phyloP scores from a whole-genome alignment of 2,113 vertebrate genomes.

The Cnemophilus loriae region DNA sequence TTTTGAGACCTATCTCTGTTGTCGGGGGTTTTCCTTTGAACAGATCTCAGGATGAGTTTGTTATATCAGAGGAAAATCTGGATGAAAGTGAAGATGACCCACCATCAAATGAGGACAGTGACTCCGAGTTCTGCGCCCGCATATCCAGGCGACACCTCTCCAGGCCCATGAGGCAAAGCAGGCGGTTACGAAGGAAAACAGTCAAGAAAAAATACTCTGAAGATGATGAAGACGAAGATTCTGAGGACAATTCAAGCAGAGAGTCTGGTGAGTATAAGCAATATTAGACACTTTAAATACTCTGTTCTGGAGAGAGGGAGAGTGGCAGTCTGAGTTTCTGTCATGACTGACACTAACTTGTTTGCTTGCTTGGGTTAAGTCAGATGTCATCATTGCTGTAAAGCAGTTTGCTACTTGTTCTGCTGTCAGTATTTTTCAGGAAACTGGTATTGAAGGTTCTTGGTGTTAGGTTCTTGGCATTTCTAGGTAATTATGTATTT shows the following conservation, averaged over 20 bases:
- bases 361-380: background rate
- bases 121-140: slow-evolving; percentile 73
- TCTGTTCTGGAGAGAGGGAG: background rate
- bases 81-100: slow-evolving; percentile 82
- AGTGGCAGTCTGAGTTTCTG: background rate
- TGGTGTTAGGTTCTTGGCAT: background rate
- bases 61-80: slow-evolving; percentile 81
- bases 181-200: slow-evolving; percentile 75
- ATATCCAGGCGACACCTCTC: slow-evolving; percentile 67
- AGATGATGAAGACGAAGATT: slow-evolving; percentile 88
- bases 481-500: background rate
- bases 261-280: slow-evolving; percentile 71
- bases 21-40: background rate
- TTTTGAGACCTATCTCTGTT: background rate
- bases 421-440: background rate
- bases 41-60: slow-evolving; percentile 91
- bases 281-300: background rate
- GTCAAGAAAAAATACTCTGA: slow-evolving; percentile 88
- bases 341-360: fast-evolving
- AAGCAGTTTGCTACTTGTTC: background rate
- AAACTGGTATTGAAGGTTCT: background rate
- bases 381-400: background rate
- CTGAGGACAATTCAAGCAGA: slow-evolving; percentile 74
- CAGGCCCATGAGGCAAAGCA: slow-evolving; percentile 76
- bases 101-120: slow-evolving; percentile 81